Evolutionary conservation across 2,113 vertebrate genomes (phyloP).

Genomic region (Taurulus bubalis): DNA sequence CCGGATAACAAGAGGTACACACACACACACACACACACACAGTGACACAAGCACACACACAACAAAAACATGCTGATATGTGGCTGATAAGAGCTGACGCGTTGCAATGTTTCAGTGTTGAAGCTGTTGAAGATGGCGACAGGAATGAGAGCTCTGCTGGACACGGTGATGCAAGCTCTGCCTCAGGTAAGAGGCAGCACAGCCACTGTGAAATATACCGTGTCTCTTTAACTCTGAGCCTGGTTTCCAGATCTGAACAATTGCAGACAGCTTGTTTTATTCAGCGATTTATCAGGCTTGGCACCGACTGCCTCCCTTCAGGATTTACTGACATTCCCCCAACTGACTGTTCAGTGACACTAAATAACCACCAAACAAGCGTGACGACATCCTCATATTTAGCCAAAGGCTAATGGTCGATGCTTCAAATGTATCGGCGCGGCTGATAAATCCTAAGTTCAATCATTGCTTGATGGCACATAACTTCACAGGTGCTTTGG

Average conservation of each 20-base stretch:
- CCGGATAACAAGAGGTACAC: conserved; percentile 77
- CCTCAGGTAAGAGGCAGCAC: conserved; percentile 88
- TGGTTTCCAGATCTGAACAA: conserved; percentile 56
- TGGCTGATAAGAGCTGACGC: conserved; percentile 52
- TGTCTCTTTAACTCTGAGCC: conserved; percentile 39
- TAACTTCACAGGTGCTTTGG: conserved; percentile 14
- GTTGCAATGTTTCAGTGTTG: conserved; percentile 84
- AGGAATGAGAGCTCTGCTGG: conserved; percentile 94
- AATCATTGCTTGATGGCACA: conserved; percentile 11
- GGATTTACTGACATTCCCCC: conserved; percentile 31
- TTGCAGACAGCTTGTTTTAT: conserved; percentile 60
- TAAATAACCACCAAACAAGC: conserved; percentile 30
- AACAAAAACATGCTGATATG: conserved; percentile 18
- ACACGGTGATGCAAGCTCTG: conserved; percentile 96
- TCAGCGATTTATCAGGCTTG: conserved; percentile 33
- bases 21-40: conserved; percentile 26
- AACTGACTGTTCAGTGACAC: conserved; percentile 14
- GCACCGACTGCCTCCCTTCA: conserved; percentile 6
- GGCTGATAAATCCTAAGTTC: conserved; percentile 21
- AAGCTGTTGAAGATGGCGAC: conserved; percentile 99
- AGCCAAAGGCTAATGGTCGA: conserved; percentile 23
- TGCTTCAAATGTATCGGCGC: conserved; percentile 1
- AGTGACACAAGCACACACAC: conserved; percentile 2
- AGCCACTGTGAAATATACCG: conserved; percentile 10
- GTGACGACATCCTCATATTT: conserved; percentile 2